Base-by-base conservation (phyloP, 2,113 vertebrate genomes). In the Ctenomys sociabilis region DNA sequence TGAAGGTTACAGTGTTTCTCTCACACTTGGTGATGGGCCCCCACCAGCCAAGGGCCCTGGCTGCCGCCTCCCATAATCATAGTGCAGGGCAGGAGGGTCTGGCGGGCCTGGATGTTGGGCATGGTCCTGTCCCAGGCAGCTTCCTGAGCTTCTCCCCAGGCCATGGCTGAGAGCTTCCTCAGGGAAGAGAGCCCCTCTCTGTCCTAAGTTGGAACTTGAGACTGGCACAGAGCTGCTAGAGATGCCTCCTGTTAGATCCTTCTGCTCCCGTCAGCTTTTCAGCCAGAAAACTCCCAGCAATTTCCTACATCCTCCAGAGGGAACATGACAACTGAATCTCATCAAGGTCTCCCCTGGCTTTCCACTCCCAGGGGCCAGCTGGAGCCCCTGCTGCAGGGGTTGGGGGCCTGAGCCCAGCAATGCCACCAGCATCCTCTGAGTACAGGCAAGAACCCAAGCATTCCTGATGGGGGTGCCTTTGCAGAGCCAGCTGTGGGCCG, bases 171-270 rank as follows among this genome's bases (percentile, higher is more conserved):
- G 22, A 12, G 1, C 30, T 35, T n/a, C 12, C 2, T 3, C 26
- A 9, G 30, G 14, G 12, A 10, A 32, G 4, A 2, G 9, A 0
- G 0, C 22, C 22, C 72, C 11, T 32, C 12, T 24, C 24, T 59
- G 28, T 12, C 19, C 37, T 12, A 5, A 2, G 13, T 32, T 21
- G 14, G 16, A 73, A 16, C 54, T 6, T 0, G 4, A 43, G 32
- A 28, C 35, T 28, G 88, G 4, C 75, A 17, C 32, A 28, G 13
- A 66, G 43, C 35, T 37, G 7, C 75, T 0, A 0, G n/a, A 45
- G 32, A 2, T 1, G 6, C 12, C 32, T 37, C 9, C 75, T 8
- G 7, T 28, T 19, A 26, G 40, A 30, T 77, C 49, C n/a, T 43
- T 24, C 30, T n/a, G 16, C 88, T n/a, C 22, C 22, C 1, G 1